phyloP scores from a whole-genome alignment of 1,140 invertebrate species.

The Bombus waltoni region DNA sequence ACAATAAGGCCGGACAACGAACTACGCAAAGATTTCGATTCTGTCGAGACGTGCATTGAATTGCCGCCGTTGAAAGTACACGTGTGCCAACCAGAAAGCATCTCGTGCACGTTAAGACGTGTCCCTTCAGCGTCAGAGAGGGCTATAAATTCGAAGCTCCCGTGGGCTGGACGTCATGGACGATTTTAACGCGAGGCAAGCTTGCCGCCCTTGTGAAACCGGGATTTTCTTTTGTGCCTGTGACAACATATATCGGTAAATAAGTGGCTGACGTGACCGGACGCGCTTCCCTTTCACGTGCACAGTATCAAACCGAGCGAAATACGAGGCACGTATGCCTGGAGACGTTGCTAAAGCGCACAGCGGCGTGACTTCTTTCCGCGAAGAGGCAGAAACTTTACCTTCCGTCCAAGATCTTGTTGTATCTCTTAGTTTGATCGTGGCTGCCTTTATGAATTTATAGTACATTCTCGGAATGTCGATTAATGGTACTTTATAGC shows the following conservation, averaged over 20 bases:
- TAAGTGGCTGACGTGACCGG: constrained; percentile 51
- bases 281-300: background rate
- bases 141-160: constrained; percentile 37
- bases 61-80: background rate
- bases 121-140: background rate
- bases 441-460: background rate
- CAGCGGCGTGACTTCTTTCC: constrained; percentile 31
- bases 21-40: constrained; percentile 13
- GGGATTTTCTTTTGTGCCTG: constrained; percentile 43
- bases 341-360: constrained; percentile 30
- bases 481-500: background rate
- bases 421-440: background rate
- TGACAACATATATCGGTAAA: constrained; percentile 51
- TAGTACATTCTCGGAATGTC: background rate
- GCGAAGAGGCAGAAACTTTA: background rate
- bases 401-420: background rate
- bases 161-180: constrained; percentile 4
- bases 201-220: constrained; percentile 12
- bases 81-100: background rate
- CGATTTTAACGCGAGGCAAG: constrained; percentile 36
- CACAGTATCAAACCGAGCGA: constrained; percentile 29
- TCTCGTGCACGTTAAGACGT: constrained; percentile 15
- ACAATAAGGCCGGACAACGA: background rate
- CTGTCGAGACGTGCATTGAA: constrained; percentile 26
- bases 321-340: constrained; percentile 53